Base-by-base conservation (phyloP, 2,113 vertebrate species). In the Cyanoderma ruficeps region DNA sequence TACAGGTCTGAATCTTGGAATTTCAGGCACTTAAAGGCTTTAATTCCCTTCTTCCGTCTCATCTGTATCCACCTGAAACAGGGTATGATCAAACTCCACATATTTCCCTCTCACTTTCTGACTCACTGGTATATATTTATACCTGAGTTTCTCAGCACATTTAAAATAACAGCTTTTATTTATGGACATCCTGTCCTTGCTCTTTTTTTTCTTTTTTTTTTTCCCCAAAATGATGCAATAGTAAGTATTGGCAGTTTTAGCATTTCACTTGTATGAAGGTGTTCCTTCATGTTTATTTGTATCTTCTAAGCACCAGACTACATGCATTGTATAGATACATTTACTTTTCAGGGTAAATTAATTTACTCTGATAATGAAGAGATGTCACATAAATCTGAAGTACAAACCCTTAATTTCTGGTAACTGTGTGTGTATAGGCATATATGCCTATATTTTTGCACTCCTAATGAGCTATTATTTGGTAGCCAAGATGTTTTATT, bases 91-190 rank as follows among this genome's bases (percentile, higher is more conserved):
- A 86, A 86, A 83, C 88, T 89, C 79, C 88, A 83, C 59, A 77
- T 92, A 72, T 67, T 94, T 90, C 37, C 55, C 68, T 65, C 79
- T 93, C 53, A 71, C 65, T 95, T 93, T 94, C 83, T 95, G 90
- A 95, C 92, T 97, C 91, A 94, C 78, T 80, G 37, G 44, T 82
- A 31, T 82, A 68, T 92, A 94, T 95, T 96, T 95, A 87, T 90
- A 89, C 77, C 77, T 60, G 65, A 87, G 61, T 72, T 96, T 94
- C 91, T 92, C 46, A 71, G 80, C 64, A 89, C 61, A 80, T 93
- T 94, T 93, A 67, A 94, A 96, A 96, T 87, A 93, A 83, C 81
- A 92, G 57, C 39, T 94, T 91, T 91, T 95, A 93, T 96, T 93
- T 97, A 60, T 35, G 80, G 89, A 92, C 65, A 85, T 91, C 82